Percentiles rank a stretch among this genome's conserved stretches.
phyloP scores from a whole-genome alignment of 2,888 invertebrate genomes.

The Netelia virgata region DNA sequence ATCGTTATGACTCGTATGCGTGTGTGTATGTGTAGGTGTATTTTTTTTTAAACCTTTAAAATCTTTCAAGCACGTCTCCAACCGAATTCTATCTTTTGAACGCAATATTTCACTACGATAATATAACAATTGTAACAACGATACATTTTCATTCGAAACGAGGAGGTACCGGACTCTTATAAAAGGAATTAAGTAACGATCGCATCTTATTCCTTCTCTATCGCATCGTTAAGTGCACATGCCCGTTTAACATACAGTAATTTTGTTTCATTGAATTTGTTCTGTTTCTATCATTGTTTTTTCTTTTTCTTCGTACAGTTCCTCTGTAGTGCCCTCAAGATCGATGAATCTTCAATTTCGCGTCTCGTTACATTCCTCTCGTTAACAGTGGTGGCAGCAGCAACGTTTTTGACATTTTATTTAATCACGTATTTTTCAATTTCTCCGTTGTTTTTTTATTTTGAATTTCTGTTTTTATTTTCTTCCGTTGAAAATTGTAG shows the following conservation, averaged over 20 bases:
- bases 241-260: conserved; percentile 58
- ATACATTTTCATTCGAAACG: conserved; percentile 43
- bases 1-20: neutral
- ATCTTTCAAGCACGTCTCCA: neutral
- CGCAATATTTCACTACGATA: conserved; percentile 26
- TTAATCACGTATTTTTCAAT: too few relatives aligned
- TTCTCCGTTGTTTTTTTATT: conserved; percentile 15
- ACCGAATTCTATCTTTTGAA: neutral
- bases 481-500: neutral
- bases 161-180: conserved; percentile 44
- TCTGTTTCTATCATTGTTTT: conserved; percentile 30
- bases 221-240: conserved; percentile 61
- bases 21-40: neutral
- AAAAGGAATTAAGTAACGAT: conserved; percentile 62
- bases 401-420: conserved; percentile 25
- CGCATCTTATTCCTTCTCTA: conserved; percentile 45
- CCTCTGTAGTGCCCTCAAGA: conserved; percentile 36
- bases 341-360: conserved; percentile 52
- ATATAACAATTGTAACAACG: conserved; percentile 57
- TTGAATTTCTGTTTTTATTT: conserved; percentile 2
- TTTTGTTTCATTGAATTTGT: conserved; percentile 38
- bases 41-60: conserved; percentile 9
- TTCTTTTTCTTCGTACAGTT: conserved; percentile 4
- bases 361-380: conserved; percentile 42
- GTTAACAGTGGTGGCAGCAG: conserved; percentile 27